These are phyloP conservation scores for Dicrurus megarhynchus DNA, from an alignment of 2,113 vertebrate genomes.

Conservation along the genomic window DNA sequence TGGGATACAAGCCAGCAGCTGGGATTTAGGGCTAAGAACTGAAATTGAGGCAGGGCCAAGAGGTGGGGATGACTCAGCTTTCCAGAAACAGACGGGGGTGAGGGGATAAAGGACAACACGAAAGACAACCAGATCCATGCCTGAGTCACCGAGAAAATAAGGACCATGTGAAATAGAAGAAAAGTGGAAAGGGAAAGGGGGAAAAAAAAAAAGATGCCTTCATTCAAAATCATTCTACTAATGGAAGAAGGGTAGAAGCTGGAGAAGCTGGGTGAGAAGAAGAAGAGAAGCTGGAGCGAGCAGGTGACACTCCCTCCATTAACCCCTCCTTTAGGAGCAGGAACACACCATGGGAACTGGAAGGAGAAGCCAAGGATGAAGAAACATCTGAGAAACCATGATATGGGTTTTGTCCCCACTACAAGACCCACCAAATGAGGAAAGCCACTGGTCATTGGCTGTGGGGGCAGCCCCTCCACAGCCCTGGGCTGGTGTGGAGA, in stretches of 20 bases:
- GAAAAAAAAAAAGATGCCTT: neutral
- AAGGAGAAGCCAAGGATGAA: neutral
- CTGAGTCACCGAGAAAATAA: neutral
- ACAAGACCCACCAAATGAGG: neutral
- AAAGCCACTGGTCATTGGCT: neutral
- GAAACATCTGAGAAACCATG: neutral
- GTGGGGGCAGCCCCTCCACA: neutral
- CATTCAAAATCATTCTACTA: neutral
- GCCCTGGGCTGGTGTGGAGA: fast-evolving
- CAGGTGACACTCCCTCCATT: neutral
- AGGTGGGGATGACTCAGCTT: neutral
- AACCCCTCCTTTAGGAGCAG: neutral
- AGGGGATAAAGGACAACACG: fast-evolving
- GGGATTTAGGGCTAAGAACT: slow-evolving; percentile 18
- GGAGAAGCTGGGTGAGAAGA: neutral
- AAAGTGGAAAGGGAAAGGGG: neutral
- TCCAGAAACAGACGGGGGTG: neutral
- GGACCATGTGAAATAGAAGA: neutral
- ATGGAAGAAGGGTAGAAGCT: neutral
- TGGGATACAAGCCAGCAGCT: neutral
- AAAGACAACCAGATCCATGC: neutral
- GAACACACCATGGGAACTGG: neutral
- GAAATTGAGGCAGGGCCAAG: neutral
- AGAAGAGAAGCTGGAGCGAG: neutral
- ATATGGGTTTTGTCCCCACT: neutral